Evolutionary conservation across 1,140 invertebrate genomes (phyloP).

Genomic region (Musca vetustissima): DNA sequence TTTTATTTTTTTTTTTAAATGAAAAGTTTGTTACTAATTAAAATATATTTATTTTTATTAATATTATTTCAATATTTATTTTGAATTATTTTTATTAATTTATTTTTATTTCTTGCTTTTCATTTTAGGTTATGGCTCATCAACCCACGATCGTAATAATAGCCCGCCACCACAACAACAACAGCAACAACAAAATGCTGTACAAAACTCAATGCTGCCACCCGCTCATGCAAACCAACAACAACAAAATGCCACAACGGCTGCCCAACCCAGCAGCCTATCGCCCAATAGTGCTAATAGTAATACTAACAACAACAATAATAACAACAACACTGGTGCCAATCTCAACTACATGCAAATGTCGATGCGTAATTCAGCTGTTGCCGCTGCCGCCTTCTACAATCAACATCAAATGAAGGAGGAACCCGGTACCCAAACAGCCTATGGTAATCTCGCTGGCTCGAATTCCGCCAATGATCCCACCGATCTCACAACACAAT

Average conservation of each 20-base stretch:
- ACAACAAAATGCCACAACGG: constrained; percentile 4
- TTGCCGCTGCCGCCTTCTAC: constrained; percentile 41
- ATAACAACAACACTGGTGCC: constrained; percentile 43
- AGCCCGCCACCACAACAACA: constrained; percentile 31
- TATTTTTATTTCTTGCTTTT: constrained; percentile 1
- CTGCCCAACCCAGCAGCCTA: constrained; percentile 15
- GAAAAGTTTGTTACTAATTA: too few species aligned
- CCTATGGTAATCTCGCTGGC: constrained; percentile 23
- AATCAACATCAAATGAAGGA: constrained; percentile 51
- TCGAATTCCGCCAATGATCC: constrained; percentile 38
- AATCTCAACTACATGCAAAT: constrained; percentile 46
- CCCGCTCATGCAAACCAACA: constrained; percentile 25
- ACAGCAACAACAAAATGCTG: constrained; percentile 18
- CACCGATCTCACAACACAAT: constrained; percentile 41
- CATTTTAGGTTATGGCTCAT: constrained; percentile 33
- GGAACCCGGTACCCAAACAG: constrained; percentile 42
- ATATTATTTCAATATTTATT: too few species aligned
- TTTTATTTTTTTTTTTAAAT: too few species aligned
- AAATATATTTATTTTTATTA: too few species aligned
- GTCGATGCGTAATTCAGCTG: constrained; percentile 32
- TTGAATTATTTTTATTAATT: constrained; percentile 1
- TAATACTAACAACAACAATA: constrained; percentile 34
- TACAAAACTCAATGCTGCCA: constrained; percentile 23
- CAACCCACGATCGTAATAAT: constrained; percentile 34
- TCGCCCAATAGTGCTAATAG: constrained; percentile 20